Conservation (phyloP, 2,797 vertebrate species). For the Acanthurus lineatus region DNA sequence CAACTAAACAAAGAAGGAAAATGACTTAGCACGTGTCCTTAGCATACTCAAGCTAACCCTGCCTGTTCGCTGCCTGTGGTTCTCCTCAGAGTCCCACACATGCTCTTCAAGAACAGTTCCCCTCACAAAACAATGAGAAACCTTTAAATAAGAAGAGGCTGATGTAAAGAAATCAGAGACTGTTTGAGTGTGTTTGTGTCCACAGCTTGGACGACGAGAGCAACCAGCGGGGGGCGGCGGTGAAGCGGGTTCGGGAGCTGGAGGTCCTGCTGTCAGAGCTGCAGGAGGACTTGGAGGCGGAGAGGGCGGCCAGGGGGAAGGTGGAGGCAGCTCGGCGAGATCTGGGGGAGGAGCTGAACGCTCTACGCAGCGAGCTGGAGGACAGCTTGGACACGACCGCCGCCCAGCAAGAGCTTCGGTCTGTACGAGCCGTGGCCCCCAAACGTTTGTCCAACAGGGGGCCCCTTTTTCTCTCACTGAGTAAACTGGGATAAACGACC, state of each 20-base stretch:
- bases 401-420: constrained; percentile 97
- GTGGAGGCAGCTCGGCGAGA: constrained; percentile 96
- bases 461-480: too few species aligned
- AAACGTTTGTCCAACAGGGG: too few species aligned
- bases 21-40: too few species aligned
- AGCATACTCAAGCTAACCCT: too few species aligned
- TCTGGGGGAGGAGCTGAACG: constrained; percentile 95
- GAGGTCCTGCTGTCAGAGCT: constrained; percentile 96
- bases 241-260: constrained; percentile 97
- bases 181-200: constrained; percentile 68
- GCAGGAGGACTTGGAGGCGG: constrained; percentile 95
- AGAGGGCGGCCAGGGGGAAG: constrained; percentile 92
- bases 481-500: neutral
- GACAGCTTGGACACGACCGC: constrained; percentile 96
- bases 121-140: too few species aligned
- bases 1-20: too few species aligned
- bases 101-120: too few species aligned
- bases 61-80: too few species aligned
- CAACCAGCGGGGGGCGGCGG: constrained; percentile 69
- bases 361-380: constrained; percentile 95
- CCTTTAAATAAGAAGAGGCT: too few species aligned
- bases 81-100: too few species aligned
- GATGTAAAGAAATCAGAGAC: too few species aligned
- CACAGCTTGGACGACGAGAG: constrained; percentile 91
- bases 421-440: neutral